Conservation (phyloP, 1,140 invertebrate genomes). For the Oedothorax gibbosus region DNA sequence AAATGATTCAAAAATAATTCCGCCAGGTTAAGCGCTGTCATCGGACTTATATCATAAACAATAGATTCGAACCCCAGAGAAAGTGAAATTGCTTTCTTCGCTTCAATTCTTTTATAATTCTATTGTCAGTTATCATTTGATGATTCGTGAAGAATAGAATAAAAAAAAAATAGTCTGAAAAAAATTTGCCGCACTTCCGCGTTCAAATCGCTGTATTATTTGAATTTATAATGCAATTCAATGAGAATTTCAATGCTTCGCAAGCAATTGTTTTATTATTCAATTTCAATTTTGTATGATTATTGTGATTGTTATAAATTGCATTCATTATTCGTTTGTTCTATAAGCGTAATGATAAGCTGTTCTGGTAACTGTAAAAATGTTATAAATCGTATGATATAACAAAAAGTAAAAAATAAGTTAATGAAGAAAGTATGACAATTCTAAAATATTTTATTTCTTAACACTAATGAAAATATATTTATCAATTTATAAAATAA, state of each 20-base stretch:
- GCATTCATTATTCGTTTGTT: too few species aligned
- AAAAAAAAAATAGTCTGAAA: slow-evolving; percentile 9
- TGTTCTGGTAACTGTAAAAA: not conserved
- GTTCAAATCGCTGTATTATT: slow-evolving; percentile 9
- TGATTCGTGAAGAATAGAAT: slow-evolving; percentile 1
- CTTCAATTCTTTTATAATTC: slow-evolving; percentile 41
- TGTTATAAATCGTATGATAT: not conserved
- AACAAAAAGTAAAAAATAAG: not conserved
- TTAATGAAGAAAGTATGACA: not conserved
- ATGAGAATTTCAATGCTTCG: too few species aligned
- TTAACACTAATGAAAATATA: not conserved
- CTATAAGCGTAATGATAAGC: not conserved
- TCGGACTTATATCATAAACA: slow-evolving; percentile 20
- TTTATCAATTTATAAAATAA: not conserved
- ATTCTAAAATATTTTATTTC: not conserved
- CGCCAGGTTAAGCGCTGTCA: slow-evolving; percentile 30
- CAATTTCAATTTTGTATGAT: too few species aligned
- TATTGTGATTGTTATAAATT: too few species aligned
- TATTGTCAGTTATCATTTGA: slow-evolving; percentile 22
- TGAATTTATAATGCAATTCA: not conserved
- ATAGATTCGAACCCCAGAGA: slow-evolving; percentile 11
- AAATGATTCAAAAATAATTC: slow-evolving; percentile 1
- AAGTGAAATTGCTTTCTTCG: not conserved
- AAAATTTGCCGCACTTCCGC: slow-evolving; percentile 18
- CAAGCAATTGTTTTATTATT: too few species aligned